A percentile compares a stretch with the other conserved stretches of the same genome.
These are phyloP conservation scores for Entomobrya proxima DNA, from an alignment of 2,888 invertebrate genomes.

Conservation along the genomic window DNA sequence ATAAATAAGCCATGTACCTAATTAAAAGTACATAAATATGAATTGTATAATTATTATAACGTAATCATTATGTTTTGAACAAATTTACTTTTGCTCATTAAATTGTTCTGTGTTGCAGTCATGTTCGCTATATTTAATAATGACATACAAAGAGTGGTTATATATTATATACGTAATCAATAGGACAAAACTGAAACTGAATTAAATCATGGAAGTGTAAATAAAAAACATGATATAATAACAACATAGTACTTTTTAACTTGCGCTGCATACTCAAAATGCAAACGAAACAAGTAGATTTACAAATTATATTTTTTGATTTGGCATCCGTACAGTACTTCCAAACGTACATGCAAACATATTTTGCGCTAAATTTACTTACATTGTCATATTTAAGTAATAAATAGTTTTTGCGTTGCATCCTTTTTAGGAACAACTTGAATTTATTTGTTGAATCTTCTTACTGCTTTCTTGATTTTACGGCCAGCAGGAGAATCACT, in stretches of 20 bases:
- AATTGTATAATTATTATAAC: conserved; percentile 13
- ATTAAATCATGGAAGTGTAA: conserved; percentile 37
- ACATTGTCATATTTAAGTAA: conserved; percentile 45
- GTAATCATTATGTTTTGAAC: conserved; percentile 24
- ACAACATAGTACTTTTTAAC: not conserved
- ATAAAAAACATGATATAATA: conserved; percentile 54
- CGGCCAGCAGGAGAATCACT: conserved; percentile 46
- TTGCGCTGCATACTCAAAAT: not conserved
- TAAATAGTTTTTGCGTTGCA: conserved; percentile 1
- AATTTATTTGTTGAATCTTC: conserved; percentile 56
- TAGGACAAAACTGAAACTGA: not conserved
- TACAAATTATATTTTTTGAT: conserved; percentile 46
- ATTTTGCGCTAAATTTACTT: conserved; percentile 45
- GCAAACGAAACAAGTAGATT: conserved; percentile 5
- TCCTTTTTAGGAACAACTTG: not conserved
- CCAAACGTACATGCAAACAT: conserved; percentile 29
- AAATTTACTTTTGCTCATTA: conserved; percentile 19
- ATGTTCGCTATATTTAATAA: conserved; percentile 18
- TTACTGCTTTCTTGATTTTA: conserved; percentile 50
- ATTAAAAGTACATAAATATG: conserved; percentile 29
- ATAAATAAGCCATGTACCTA: conserved; percentile 49
- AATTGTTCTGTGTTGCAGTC: conserved; percentile 48
- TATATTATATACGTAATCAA: not conserved
- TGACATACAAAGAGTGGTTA: conserved; percentile 9
- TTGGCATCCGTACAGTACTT: conserved; percentile 50